A percentile compares a stretch with the other conserved stretches of the same genome.
These are phyloP conservation scores for Cotesia vestalis DNA, from an alignment of 1,140 invertebrate genomes.

Conservation along the genomic window DNA sequence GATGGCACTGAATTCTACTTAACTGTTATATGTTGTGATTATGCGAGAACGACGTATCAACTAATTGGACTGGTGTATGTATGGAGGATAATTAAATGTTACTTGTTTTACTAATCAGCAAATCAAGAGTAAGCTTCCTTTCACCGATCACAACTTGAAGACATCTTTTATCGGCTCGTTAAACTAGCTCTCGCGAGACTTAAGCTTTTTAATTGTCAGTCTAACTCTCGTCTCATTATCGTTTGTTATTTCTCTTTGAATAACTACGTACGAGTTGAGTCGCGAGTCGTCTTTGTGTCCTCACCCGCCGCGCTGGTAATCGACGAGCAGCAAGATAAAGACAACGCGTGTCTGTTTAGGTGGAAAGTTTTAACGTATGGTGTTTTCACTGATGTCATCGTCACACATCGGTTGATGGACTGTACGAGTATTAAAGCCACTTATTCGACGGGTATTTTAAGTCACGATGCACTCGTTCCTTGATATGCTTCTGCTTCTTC, in stretches of 20 bases:
- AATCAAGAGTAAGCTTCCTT: not conserved
- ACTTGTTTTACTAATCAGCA: conserved; percentile 11
- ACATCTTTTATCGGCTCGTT: not conserved
- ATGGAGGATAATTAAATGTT: conserved; percentile 8
- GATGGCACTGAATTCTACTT: too few relatives aligned
- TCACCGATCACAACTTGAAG: not conserved
- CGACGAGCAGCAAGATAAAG: not conserved
- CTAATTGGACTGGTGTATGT: conserved; percentile 19
- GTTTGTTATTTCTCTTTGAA: not conserved
- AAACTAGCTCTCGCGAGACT: not conserved
- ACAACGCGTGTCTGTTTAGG: not conserved
- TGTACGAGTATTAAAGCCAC: not conserved
- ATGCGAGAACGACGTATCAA: conserved; percentile 1
- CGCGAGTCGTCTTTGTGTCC: not conserved
- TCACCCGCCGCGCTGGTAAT: not conserved
- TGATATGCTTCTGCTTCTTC: not conserved
- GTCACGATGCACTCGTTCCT: not conserved
- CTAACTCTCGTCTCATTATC: not conserved
- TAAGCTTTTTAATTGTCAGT: conserved; percentile 16
- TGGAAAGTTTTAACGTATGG: not conserved
- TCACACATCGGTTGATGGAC: not conserved
- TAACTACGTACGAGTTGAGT: not conserved
- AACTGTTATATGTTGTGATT: too few relatives aligned
- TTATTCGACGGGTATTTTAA: conserved; percentile 26
- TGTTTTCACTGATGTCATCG: not conserved